Base-by-base conservation (phyloP, 2,888 invertebrate species). In the Orthosia cruda region DNA sequence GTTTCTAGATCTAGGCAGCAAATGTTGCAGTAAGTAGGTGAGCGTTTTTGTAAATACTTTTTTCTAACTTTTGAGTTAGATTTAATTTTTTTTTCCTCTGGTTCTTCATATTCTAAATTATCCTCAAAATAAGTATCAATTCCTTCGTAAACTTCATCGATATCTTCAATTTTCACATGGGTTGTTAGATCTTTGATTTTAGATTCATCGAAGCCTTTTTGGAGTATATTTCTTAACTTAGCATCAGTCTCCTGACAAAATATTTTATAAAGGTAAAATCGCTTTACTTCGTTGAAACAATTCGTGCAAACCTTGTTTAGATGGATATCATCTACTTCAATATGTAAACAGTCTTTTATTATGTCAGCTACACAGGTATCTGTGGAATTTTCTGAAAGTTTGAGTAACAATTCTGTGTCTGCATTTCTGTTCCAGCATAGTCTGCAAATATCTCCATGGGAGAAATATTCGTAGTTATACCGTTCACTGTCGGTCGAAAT, bases 401-500 rank as follows among this genome's bases (percentile, higher is more conserved):
- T 85, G 3, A 80, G 70, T 12, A 88, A 77, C 63, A 93, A 80
- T 77, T 92, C 91, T 47, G 67, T 89, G 13, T 84, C 83, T 3
- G 92, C 93, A 67, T 94, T 90, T 80, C 83, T 90, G 52, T 84
- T 88, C 95, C 95, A 96, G 80, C 96, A 96, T 12, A 96, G 82
- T 80, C 96, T 89, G 72, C 96, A 96, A 0, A 96, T 90, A 64
- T 95, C 91, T 13, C 90, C 88, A 85, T 93, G 91, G 58, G 91
- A 86, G 77, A 96, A 95, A 83, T 95, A 96, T 75, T 96, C 93
- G 64, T 90, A 92, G 7, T 87, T 92, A 79, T 92, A 95, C 9
- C 86, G 16, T 72, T 91, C 89, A 79, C 84, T 88, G 26, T 92
- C 80, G 5, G 87, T 68, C 23, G 82, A 66, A 50, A 87, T 66